These are phyloP conservation scores for Cyphomyrus discorhynchus DNA, from an alignment of 2,113 vertebrate species.

Conservation along the genomic window DNA sequence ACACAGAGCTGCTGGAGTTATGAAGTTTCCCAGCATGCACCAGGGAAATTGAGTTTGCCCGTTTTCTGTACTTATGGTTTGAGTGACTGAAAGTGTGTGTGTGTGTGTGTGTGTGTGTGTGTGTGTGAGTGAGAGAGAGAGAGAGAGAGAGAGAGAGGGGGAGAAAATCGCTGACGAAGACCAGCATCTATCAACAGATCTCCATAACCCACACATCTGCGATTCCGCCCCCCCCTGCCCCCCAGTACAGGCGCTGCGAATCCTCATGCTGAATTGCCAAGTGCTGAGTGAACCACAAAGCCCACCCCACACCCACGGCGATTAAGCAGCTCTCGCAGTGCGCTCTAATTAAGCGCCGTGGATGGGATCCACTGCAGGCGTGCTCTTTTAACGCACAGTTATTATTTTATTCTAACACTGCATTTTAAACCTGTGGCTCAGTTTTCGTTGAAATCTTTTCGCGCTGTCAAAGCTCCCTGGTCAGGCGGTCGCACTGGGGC, in stretches of 20 bases:
- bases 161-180: not conserved
- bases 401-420: not conserved
- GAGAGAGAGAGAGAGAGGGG: not conserved
- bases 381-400: not conserved
- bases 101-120: not conserved
- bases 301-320: constrained; percentile 31
- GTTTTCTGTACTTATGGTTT: not conserved
- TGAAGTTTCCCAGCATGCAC: not conserved
- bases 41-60: not conserved
- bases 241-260: constrained; percentile 23
- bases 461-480: not conserved
- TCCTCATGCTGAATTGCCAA: constrained; percentile 23
- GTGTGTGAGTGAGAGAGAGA: too few relatives aligned
- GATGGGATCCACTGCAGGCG: constrained; percentile 26
- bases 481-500: not conserved
- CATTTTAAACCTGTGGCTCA: not conserved
- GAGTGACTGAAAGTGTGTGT: not conserved
- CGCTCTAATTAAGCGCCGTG: constrained; percentile 42
- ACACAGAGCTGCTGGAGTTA: not conserved
- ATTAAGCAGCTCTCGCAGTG: constrained; percentile 18
- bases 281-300: constrained; percentile 36
- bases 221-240: constrained; percentile 8
- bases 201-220: constrained; percentile 20
- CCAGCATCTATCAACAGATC: constrained; percentile 27
- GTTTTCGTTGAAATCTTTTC: not conserved